Conservation (phyloP, 2,113 vertebrate species). For the Piaya cayana region DNA sequence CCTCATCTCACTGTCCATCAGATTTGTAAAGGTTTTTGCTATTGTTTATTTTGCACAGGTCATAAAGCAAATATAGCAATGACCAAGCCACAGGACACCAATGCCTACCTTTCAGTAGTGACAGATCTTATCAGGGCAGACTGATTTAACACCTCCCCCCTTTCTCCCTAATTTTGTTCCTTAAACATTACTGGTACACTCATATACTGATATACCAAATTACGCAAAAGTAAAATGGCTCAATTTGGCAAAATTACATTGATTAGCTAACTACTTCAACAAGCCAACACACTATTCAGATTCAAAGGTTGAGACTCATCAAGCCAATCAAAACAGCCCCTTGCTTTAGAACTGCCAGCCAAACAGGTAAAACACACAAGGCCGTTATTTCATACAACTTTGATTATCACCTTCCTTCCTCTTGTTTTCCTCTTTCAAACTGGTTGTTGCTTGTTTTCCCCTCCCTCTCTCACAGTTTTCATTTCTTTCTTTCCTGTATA, state of each 20-base stretch:
- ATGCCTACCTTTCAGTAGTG: conserved; percentile 14
- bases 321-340: not conserved
- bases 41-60: not conserved
- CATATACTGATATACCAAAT: not conserved
- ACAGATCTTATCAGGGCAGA: not conserved
- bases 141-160: too few species aligned
- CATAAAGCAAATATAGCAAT: not conserved
- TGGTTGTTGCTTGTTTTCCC: not conserved
- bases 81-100: not conserved
- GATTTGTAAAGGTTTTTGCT: not conserved
- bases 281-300: not conserved
- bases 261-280: not conserved
- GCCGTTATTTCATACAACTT: not conserved
- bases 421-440: not conserved
- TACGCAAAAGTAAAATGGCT: not conserved
- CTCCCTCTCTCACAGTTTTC: not conserved
- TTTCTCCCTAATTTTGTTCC: not conserved
- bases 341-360: not conserved
- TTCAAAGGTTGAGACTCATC: not conserved
- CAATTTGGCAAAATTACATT: not conserved
- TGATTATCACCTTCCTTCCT: not conserved
- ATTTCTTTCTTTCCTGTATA: not conserved
- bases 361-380: not conserved
- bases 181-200: not conserved
- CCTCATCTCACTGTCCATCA: not conserved